These are phyloP conservation scores for Paracentrotus lividus DNA, from an alignment of 53 echinoderm and acorn worm genomes.

Conservation along the genomic window DNA sequence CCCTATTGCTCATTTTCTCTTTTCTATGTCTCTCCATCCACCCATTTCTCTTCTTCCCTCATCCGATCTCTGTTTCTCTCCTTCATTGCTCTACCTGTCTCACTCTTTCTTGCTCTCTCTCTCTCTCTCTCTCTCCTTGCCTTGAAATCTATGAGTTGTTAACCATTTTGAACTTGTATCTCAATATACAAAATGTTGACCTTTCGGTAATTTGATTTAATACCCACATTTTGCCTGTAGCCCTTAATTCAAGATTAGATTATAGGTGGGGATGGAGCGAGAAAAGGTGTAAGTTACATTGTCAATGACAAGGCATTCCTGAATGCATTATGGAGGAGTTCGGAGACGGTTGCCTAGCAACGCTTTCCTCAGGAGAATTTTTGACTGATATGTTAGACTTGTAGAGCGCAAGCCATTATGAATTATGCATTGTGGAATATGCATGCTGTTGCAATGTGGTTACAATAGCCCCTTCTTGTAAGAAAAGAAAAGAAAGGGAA, in stretches of 20 bases:
- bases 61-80: background rate
- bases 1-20: too few species aligned
- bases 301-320: constrained; percentile 30
- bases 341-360: constrained; percentile 17
- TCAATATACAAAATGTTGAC: background rate
- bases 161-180: background rate
- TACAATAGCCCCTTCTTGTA: background rate
- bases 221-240: constrained; percentile 20
- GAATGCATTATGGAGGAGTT: constrained; percentile 33
- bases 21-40: too few species aligned
- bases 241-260: constrained; percentile 12
- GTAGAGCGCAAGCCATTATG: background rate
- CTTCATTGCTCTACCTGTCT: background rate
- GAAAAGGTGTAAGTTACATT: constrained; percentile 27
- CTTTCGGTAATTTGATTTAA: constrained; percentile 14
- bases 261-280: background rate
- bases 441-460: background rate
- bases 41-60: too few species aligned
- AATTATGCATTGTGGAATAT: constrained; percentile 22
- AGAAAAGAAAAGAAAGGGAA: background rate
- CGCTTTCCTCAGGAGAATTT: constrained; percentile 1
- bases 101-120: background rate
- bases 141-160: background rate
- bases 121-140: background rate
- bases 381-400: background rate